Evolutionary conservation across 2,888 invertebrate genomes (phyloP).

Genomic region (Tanypteryx hageni): DNA sequence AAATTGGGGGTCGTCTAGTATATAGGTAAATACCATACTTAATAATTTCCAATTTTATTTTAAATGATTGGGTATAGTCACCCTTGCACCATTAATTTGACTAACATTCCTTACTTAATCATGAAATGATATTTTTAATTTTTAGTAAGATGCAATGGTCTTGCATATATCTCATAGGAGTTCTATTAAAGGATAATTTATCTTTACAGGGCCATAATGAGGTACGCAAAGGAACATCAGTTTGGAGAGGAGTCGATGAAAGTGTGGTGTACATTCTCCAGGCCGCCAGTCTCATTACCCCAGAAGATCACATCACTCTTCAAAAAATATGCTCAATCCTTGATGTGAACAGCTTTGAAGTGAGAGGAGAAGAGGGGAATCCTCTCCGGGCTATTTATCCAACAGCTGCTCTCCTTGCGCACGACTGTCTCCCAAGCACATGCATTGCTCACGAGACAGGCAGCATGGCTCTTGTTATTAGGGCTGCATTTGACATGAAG

Average conservation of each 20-base stretch:
- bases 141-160: no score
- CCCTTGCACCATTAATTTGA: no score
- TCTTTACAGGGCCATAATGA: constrained; percentile 8
- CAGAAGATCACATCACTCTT: neutral
- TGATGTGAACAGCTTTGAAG: constrained; percentile 47
- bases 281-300: neutral
- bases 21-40: no score
- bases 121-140: no score
- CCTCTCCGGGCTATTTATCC: constrained; percentile 44
- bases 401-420: constrained; percentile 7
- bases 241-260: constrained; percentile 38
- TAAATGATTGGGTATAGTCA: no score
- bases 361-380: constrained; percentile 11
- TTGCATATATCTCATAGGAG: no score
- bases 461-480: neutral
- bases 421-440: constrained; percentile 21
- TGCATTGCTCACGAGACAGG: neutral
- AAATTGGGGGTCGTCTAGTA: no score
- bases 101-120: no score
- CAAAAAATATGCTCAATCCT: constrained; percentile 36
- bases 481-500: constrained; percentile 14
- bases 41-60: no score
- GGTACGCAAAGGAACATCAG: constrained; percentile 15
- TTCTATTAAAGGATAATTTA: no score
- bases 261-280: neutral